Percentiles rank a stretch among this genome's conserved stretches.
Conservation (phyloP, 1,140 invertebrate genomes). For the Acarapis woodi region DNA sequence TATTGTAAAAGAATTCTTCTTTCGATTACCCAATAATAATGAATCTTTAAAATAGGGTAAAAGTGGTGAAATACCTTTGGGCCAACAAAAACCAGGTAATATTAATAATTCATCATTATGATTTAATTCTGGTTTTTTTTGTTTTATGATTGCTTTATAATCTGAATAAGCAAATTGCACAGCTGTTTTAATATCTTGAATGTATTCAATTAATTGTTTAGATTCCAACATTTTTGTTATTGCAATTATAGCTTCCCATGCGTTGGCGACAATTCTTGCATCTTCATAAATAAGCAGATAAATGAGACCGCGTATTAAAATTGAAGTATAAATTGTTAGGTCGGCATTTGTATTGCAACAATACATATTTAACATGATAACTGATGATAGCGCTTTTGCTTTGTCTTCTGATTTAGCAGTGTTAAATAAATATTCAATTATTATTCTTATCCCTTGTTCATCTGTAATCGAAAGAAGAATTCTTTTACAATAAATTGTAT, state of each 20-base stretch:
- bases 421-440: constrained; percentile 68
- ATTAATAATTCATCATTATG: constrained; percentile 24
- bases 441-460: constrained; percentile 50
- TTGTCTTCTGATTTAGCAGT: constrained; percentile 28
- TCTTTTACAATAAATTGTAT: constrained; percentile 42
- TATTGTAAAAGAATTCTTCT: too few species aligned
- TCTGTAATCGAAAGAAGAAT: constrained; percentile 68
- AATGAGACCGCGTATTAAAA: constrained; percentile 56
- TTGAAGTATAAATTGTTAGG: constrained; percentile 47
- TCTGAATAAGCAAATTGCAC: constrained; percentile 63
- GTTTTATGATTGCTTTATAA: constrained; percentile 25
- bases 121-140: not conserved
- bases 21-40: constrained; percentile 68
- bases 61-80: constrained; percentile 75
- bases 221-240: constrained; percentile 61
- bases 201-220: constrained; percentile 45
- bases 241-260: constrained; percentile 64
- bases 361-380: constrained; percentile 58
- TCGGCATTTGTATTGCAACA: constrained; percentile 59
- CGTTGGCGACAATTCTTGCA: constrained; percentile 43
- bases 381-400: constrained; percentile 36
- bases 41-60: constrained; percentile 83
- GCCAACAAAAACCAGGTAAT: constrained; percentile 60
- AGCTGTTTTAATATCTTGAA: constrained; percentile 63
- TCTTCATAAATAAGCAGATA: constrained; percentile 51